These are phyloP conservation scores for Gallinago paraguaiae DNA, from an alignment of 2,113 vertebrate genomes.

Conservation along the genomic window DNA sequence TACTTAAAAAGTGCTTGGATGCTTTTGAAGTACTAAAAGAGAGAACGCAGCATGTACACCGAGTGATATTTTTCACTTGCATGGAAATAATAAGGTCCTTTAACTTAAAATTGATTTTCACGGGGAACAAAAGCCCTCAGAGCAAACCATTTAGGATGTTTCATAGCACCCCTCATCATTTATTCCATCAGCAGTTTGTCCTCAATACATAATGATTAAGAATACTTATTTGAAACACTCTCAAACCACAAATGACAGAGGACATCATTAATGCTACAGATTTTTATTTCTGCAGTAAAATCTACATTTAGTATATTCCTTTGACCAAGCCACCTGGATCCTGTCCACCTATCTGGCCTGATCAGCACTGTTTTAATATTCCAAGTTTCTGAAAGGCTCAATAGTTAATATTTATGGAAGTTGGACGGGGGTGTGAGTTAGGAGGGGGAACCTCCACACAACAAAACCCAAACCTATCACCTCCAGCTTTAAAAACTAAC, in stretches of 20 bases:
- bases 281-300: not conserved
- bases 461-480: not conserved
- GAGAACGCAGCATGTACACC: not conserved
- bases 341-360: not conserved
- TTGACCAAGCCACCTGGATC: not conserved
- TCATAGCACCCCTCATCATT: not conserved
- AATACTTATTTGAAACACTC: not conserved
- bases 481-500: not conserved
- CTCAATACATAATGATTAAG: not conserved
- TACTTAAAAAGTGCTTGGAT: not conserved
- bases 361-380: not conserved
- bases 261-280: not conserved
- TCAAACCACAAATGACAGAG: not conserved
- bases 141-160: not conserved
- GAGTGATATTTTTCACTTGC: not conserved
- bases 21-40: conserved; percentile 12
- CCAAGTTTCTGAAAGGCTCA: not conserved
- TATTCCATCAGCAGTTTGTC: not conserved
- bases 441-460: not conserved
- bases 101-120: not conserved
- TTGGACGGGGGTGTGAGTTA: too few relatives aligned
- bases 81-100: not conserved
- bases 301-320: not conserved
- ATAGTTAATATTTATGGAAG: not conserved
- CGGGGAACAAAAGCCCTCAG: not conserved